Percentiles rank a stretch among this genome's conserved stretches.
These are phyloP conservation scores for Urocynchramus pylzowi DNA, from an alignment of 2,113 vertebrate genomes.

Conservation along the genomic window DNA sequence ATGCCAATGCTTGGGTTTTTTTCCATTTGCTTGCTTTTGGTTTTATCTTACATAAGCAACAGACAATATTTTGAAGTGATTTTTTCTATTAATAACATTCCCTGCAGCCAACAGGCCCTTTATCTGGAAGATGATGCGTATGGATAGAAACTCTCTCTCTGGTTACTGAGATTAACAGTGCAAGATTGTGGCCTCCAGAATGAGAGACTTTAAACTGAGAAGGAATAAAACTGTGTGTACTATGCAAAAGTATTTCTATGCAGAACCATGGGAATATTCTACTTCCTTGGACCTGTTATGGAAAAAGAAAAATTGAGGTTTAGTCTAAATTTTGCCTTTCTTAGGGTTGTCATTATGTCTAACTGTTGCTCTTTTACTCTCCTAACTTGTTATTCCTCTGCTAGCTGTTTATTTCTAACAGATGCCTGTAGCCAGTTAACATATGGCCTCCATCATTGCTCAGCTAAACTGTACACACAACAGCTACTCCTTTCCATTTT, in stretches of 20 bases:
- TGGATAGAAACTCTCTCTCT: background rate
- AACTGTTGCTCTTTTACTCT: background rate
- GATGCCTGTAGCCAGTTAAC: conserved; percentile 6
- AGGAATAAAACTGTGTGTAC: background rate
- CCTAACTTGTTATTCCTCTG: conserved; percentile 5
- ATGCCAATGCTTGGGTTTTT: background rate
- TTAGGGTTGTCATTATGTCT: background rate
- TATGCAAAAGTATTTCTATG: background rate
- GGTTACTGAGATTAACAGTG: background rate
- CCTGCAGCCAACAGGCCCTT: background rate
- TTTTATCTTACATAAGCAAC: background rate
- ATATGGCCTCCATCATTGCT: background rate
- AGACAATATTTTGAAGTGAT: background rate
- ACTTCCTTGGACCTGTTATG: background rate
- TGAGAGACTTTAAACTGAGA: background rate
- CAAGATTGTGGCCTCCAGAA: background rate
- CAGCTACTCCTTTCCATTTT: background rate
- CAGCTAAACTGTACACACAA: background rate
- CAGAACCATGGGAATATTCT: background rate
- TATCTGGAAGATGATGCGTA: background rate
- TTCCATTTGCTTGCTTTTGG: background rate
- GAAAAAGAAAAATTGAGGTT: background rate
- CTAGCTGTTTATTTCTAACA: conserved; percentile 40
- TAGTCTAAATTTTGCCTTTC: background rate
- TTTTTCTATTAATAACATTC: background rate